Conservation (phyloP, 2,888 invertebrate genomes). For the Lissocephala sabroskyi region DNA sequence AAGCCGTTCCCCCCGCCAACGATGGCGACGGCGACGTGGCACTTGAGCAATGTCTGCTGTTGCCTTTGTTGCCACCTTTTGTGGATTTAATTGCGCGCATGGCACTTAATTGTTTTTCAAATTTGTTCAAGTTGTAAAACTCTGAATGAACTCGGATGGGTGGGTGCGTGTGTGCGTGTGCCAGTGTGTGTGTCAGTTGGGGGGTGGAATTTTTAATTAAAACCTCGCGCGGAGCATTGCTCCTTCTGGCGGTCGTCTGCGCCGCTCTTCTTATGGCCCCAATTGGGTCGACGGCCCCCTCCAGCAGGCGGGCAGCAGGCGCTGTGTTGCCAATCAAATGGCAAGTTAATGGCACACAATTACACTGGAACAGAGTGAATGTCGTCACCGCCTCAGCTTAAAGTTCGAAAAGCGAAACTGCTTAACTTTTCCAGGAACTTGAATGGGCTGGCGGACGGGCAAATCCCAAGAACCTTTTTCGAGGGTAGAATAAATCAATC, state of each 20-base stretch:
- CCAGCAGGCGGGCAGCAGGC: slow-evolving; percentile 51
- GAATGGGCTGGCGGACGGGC: no score
- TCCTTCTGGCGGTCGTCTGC: slow-evolving; percentile 25
- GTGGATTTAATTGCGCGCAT: slow-evolving; percentile 71
- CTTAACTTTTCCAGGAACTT: no score
- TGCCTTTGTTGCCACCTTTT: slow-evolving; percentile 64
- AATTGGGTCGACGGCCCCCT: slow-evolving; percentile 16
- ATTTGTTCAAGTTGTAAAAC: slow-evolving; percentile 63
- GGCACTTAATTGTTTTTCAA: slow-evolving; percentile 71
- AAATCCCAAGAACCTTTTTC: no score
- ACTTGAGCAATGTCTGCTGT: slow-evolving; percentile 39
- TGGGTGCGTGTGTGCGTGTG: slow-evolving; percentile 27
- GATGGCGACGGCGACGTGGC: slow-evolving; percentile 23
- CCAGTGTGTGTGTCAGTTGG: slow-evolving; percentile 40
- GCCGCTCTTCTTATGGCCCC: slow-evolving; percentile 19
- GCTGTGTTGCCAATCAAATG: slow-evolving; percentile 65
- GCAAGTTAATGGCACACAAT: slow-evolving; percentile 62
- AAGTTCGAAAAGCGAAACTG: no score
- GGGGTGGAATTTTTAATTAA: slow-evolving; percentile 62
- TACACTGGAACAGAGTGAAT: slow-evolving; percentile 22
- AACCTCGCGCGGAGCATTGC: slow-evolving; percentile 45
- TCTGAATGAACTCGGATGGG: slow-evolving; percentile 40
- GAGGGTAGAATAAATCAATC: no score
- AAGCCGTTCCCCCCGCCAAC: slow-evolving; percentile 10
- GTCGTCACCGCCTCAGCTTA: no score